These are phyloP conservation scores for Himalopsyche anomala DNA, from an alignment of 2,888 invertebrate genomes.

Conservation along the genomic window DNA sequence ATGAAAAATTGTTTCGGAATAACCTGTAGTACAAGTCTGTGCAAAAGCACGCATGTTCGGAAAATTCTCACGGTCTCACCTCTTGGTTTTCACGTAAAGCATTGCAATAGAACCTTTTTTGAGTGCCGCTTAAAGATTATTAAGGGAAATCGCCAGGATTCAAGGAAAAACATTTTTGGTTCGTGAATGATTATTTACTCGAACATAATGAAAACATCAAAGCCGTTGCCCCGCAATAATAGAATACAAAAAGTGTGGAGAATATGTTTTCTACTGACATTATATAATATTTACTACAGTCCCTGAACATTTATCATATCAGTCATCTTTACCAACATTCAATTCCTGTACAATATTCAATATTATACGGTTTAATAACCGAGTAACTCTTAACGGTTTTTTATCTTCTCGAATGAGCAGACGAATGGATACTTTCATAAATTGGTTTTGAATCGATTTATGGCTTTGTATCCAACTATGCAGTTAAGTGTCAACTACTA, in stretches of 20 bases:
- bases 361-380: too few species aligned
- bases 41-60: background rate
- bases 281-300: too few species aligned
- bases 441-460: too few species aligned
- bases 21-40: background rate
- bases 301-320: too few species aligned
- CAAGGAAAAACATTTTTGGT: slow-evolving; percentile 1
- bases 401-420: too few species aligned
- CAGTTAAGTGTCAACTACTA: too few species aligned
- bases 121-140: slow-evolving; percentile 28
- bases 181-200: slow-evolving; percentile 33
- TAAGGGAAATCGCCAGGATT: background rate
- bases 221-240: background rate
- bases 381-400: too few species aligned
- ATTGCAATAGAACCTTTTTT: slow-evolving; percentile 43
- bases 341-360: too few species aligned
- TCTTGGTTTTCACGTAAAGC: slow-evolving; percentile 44
- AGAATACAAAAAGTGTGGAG: background rate
- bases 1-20: background rate
- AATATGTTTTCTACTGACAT: too few species aligned
- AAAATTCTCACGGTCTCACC: slow-evolving; percentile 40
- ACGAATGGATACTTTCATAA: too few species aligned
- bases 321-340: too few species aligned
- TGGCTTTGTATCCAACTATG: too few species aligned
- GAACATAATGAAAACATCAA: slow-evolving; percentile 13